phyloP scores from a whole-genome alignment of 2,888 invertebrate species.

The Polymixis flavicincta region DNA sequence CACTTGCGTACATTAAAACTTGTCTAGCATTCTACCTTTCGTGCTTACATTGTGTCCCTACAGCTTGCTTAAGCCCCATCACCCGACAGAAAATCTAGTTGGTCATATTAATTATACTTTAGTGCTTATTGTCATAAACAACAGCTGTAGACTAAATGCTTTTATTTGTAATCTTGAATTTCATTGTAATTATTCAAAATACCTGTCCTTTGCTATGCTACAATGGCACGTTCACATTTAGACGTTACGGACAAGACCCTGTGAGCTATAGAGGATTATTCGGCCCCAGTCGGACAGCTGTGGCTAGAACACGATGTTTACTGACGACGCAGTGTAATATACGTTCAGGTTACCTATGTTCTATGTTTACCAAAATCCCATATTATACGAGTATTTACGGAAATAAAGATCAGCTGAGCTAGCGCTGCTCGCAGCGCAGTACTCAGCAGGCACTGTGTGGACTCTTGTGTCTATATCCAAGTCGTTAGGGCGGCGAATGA shows the following conservation, averaged over 20 bases:
- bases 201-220: constrained; percentile 77
- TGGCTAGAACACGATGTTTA: constrained; percentile 76
- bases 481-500: not conserved
- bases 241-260: constrained; percentile 80
- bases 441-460: not conserved
- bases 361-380: not conserved
- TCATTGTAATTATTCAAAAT: constrained; percentile 60
- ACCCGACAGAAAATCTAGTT: constrained; percentile 51
- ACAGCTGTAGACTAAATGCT: constrained; percentile 46
- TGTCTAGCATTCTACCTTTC: too few species aligned
- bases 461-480: not conserved
- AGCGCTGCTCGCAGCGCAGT: not conserved
- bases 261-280: constrained; percentile 69
- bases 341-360: constrained; percentile 53
- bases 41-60: not conserved
- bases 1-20: too few species aligned
- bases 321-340: constrained; percentile 72
- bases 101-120: constrained; percentile 42
- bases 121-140: constrained; percentile 40
- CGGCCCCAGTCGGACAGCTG: constrained; percentile 51
- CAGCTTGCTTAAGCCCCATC: too few species aligned
- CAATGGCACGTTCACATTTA: constrained; percentile 81
- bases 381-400: too few species aligned
- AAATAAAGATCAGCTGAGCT: not conserved
- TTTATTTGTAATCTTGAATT: constrained; percentile 56